These are phyloP conservation scores for Meriones unguiculatus DNA, from an alignment of 2,113 vertebrate species.

Conservation along the genomic window DNA sequence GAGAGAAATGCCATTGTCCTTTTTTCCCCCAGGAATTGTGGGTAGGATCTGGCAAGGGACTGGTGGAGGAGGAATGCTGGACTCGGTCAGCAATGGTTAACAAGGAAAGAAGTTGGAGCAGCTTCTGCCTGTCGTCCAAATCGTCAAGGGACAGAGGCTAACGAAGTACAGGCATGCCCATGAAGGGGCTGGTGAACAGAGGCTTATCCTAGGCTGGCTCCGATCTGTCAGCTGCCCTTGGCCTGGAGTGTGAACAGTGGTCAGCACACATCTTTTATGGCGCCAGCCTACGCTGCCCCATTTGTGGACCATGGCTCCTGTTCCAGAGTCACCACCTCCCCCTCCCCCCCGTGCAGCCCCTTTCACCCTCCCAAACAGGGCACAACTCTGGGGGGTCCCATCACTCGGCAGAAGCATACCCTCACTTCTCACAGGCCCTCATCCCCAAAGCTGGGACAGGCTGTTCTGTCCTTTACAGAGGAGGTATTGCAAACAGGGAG, in stretches of 20 bases:
- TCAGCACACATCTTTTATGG: neutral
- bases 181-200: neutral
- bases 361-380: neutral
- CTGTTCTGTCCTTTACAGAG: neutral
- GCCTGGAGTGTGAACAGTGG: neutral
- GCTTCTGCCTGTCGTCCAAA: neutral
- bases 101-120: neutral
- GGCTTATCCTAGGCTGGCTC: neutral
- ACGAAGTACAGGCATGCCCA: no score
- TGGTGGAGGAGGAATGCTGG: neutral
- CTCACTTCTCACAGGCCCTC: neutral
- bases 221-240: neutral
- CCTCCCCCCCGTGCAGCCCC: no score
- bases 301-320: neutral
- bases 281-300: neutral
- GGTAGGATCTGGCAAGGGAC: neutral
- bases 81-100: neutral
- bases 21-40: neutral
- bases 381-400: neutral
- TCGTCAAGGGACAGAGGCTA: neutral
- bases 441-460: neutral
- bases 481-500: no score
- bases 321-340: neutral
- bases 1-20: conserved; percentile 86
- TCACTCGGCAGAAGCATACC: neutral